Percentiles rank a stretch among this genome's conserved stretches.
Evolutionary conservation across 2,888 invertebrate species (phyloP).

Genomic region (Drosophila peninsularis): DNA sequence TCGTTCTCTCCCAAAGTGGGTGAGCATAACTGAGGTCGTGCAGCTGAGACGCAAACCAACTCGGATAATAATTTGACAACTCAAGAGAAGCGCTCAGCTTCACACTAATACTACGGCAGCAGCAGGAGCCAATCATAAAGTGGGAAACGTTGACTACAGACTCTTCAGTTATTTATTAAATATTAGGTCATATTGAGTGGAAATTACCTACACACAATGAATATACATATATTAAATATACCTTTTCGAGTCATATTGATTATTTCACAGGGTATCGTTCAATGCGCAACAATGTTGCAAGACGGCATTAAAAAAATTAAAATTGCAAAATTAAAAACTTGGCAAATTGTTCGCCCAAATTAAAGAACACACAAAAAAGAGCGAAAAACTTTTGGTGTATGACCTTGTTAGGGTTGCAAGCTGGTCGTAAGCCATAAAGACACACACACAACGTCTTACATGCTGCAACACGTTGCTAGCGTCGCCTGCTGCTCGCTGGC

Average conservation of each 20-base stretch:
- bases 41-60: background rate
- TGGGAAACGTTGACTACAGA: background rate
- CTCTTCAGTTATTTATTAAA: background rate
- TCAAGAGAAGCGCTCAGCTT: background rate
- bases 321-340: slow-evolving; percentile 43
- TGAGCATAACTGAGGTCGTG: background rate
- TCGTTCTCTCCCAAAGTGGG: background rate
- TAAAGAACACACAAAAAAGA: slow-evolving; percentile 46
- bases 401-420: slow-evolving; percentile 48
- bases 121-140: background rate
- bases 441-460: slow-evolving; percentile 27
- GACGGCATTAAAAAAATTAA: slow-evolving; percentile 10
- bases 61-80: background rate
- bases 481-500: slow-evolving; percentile 41
- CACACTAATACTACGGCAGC: background rate
- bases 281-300: background rate
- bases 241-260: background rate
- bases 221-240: background rate
- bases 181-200: no score
- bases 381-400: slow-evolving; percentile 36
- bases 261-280: background rate
- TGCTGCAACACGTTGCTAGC: slow-evolving; percentile 67
- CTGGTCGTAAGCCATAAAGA: background rate
- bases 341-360: slow-evolving; percentile 62
- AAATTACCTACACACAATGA: no score